A percentile compares a stretch with the other conserved stretches of the same genome.
These are phyloP conservation scores for Dynastes maya DNA, from an alignment of 2,888 invertebrate species.

Conservation along the genomic window DNA sequence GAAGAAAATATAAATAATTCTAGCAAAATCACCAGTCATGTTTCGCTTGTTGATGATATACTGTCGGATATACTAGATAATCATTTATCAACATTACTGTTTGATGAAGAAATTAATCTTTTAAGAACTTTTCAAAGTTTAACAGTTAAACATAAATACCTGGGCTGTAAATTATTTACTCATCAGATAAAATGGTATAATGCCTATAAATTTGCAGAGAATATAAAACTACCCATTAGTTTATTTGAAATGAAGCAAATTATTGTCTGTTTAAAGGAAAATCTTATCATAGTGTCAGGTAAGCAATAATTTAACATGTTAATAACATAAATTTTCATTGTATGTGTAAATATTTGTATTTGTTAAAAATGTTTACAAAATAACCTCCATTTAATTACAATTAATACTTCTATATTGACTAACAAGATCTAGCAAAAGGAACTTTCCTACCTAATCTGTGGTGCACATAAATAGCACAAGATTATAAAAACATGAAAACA, in stretches of 20 bases:
- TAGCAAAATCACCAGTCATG: constrained; percentile 19
- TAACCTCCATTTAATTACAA: no score
- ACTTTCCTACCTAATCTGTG: no score
- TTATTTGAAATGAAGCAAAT: constrained; percentile 57
- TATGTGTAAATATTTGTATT: no score
- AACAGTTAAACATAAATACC: constrained; percentile 40
- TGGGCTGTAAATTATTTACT: constrained; percentile 54
- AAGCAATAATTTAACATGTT: constrained; percentile 39
- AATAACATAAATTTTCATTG: neutral
- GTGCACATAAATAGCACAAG: no score
- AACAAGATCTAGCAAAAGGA: no score
- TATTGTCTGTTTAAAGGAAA: constrained; percentile 56
- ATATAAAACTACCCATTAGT: constrained; percentile 53
- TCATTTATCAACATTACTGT: constrained; percentile 38
- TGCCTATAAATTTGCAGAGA: constrained; percentile 53
- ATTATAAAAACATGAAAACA: no score
- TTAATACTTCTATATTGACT: no score
- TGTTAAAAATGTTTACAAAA: no score
- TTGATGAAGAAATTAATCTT: constrained; percentile 38
- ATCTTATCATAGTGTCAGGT: constrained; percentile 59
- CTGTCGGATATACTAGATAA: constrained; percentile 28
- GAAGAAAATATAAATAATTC: neutral
- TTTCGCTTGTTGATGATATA: constrained; percentile 39
- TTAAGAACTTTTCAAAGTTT: constrained; percentile 46
- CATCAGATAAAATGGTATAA: constrained; percentile 58